A percentile compares a stretch with the other conserved stretches of the same genome.
Conservation (phyloP, 2,797 vertebrate genomes). For the Loriculus beryllinus region DNA sequence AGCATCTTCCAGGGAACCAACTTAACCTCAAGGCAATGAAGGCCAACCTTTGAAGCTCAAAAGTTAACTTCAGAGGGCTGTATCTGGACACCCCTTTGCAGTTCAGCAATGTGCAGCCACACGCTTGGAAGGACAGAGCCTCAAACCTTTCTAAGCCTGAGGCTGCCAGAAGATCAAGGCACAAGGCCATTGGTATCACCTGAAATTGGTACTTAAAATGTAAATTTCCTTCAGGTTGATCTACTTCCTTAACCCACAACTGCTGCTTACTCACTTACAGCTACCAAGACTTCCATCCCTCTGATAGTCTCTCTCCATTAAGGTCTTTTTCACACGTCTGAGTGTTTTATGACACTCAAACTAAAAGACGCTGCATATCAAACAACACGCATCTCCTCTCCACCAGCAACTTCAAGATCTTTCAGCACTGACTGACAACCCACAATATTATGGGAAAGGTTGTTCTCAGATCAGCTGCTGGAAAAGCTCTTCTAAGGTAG, state of each 20-base stretch:
- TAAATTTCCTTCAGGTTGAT: background rate
- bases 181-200: background rate
- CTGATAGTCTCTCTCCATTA: background rate
- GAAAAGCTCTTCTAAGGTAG: conserved; percentile 40
- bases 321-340: background rate
- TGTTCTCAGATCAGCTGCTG: conserved; percentile 36
- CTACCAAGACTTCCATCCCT: background rate
- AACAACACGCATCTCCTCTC: background rate
- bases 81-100: background rate
- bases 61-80: background rate
- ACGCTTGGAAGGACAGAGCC: background rate
- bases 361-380: background rate
- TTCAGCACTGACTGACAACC: background rate
- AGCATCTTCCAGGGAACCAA: background rate
- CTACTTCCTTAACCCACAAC: background rate
- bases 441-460: conserved; percentile 7
- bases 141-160: background rate
- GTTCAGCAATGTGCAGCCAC: background rate
- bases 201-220: background rate
- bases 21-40: background rate
- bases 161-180: background rate
- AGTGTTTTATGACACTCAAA: background rate
- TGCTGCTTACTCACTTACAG: background rate
- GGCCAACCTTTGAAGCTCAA: background rate
- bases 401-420: background rate